Evolutionary conservation across 2,888 invertebrate genomes (phyloP).

Genomic region (Eretmocerus hayati): DNA sequence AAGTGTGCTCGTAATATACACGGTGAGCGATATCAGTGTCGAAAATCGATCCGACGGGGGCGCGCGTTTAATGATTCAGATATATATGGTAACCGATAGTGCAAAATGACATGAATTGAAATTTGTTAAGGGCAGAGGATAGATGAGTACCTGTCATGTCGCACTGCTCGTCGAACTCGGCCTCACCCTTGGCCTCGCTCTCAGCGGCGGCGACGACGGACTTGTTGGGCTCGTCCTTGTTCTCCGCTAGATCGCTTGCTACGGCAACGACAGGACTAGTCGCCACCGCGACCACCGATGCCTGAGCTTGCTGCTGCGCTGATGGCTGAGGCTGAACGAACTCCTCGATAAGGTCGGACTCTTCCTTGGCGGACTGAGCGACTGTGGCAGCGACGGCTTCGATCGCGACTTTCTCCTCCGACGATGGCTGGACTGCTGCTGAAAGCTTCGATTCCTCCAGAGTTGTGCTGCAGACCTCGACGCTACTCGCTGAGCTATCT

Average conservation of each 20-base stretch:
- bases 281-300: too few relatives aligned
- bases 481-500: background rate
- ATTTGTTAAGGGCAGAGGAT: too few relatives aligned
- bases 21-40: too few relatives aligned
- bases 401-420: background rate
- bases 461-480: background rate
- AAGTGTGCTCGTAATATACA: too few relatives aligned
- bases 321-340: conserved; percentile 3
- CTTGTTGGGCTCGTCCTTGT: conserved; percentile 39
- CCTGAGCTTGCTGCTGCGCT: too few relatives aligned
- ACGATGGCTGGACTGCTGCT: background rate
- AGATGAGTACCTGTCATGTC: conserved; percentile 56
- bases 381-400: background rate
- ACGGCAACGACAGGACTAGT: conserved; percentile 6
- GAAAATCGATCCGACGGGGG: too few relatives aligned
- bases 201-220: conserved; percentile 35
- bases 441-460: background rate
- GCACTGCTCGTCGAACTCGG: conserved; percentile 48
- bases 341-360: background rate
- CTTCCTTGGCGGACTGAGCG: background rate
- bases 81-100: too few relatives aligned
- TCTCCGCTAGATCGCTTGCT: conserved; percentile 19
- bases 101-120: too few relatives aligned
- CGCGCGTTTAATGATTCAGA: too few relatives aligned
- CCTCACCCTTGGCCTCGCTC: conserved; percentile 33